Evolutionary conservation across 2,113 vertebrate species (phyloP), one percentile per base, ranked within the genome.

Genomic region (Coptodon bakossiorum): DNA sequence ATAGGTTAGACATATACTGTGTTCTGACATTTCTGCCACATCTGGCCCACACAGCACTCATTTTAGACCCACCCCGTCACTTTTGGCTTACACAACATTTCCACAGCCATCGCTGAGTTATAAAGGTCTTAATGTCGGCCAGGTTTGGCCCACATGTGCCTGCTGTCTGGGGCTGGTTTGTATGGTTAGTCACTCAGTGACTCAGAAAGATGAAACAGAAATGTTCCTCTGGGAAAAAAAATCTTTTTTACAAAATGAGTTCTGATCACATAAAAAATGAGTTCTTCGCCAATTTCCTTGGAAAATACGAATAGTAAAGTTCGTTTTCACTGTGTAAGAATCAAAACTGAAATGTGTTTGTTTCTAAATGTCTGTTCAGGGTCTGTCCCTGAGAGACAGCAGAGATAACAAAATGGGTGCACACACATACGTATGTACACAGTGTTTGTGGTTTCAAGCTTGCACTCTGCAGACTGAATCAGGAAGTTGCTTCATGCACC

Each of bases 1-100:
- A 5, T 13, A 22, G 0, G 0, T 68, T 19, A 38, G 61, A 7
- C 0, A 2, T 8, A 0, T 0, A 34, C 36, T 38, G 36, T 38
- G 9, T 54, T 54, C 19, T n/a, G 52, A 54, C 52, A 54, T 53
- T 53, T 53, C 17, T 19, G 3, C 1, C 50, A 53, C 50, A 52
- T 52, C 7, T 52, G 8, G 3, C n/a, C n/a, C 52, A 22, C 19
- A 54, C 10, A 6, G 17, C n/a, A 22, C 52, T 52, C 50, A 3
- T 5, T 19, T 54, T 54, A 54, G n/a, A 54, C 52, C 52, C n/a
- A 10, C 50, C 50, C 19, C 48, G 2, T 19, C 16, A 19, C 17
- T 6, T 8, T 52, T 19, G 50, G 19, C 50, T 19, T 7, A 52
- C 50, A 53, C 36, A 38, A 34, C 45, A 50, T 50, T 50, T 16